Percentiles rank a stretch among this genome's conserved stretches.
Conservation (phyloP, 2,113 vertebrate genomes). For the Paratilapia polleni region DNA sequence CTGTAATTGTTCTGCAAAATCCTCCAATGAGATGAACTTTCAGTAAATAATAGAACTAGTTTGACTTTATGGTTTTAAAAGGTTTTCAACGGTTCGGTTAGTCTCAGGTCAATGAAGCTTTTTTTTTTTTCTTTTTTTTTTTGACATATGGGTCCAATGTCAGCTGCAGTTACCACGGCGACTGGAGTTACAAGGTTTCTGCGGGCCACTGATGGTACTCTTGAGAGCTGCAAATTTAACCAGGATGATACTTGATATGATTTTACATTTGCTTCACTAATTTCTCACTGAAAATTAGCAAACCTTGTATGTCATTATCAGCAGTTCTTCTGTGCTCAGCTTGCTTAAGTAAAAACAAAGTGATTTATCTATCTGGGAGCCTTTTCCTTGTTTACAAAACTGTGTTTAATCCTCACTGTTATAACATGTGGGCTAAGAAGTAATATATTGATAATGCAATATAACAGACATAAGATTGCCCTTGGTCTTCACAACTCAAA, state of each 20-base stretch:
- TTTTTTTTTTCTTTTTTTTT: background rate
- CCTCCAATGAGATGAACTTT: slow-evolving; percentile 26
- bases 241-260: slow-evolving; percentile 48
- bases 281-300: slow-evolving; percentile 63
- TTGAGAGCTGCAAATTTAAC: slow-evolving; percentile 28
- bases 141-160: slow-evolving; percentile 8
- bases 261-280: slow-evolving; percentile 59
- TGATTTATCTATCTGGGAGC: slow-evolving; percentile 60
- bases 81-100: slow-evolving; percentile 38
- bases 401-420: background rate
- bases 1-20: slow-evolving; percentile 64
- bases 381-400: slow-evolving; percentile 26
- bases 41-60: slow-evolving; percentile 11
- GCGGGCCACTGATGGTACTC: slow-evolving; percentile 15
- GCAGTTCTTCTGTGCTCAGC: slow-evolving; percentile 72
- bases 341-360: slow-evolving; percentile 73
- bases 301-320: slow-evolving; percentile 67
- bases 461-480: too few relatives aligned
- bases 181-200: slow-evolving; percentile 38
- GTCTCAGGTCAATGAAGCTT: slow-evolving; percentile 45
- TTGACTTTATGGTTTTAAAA: slow-evolving; percentile 21
- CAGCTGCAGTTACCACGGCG: slow-evolving; percentile 9
- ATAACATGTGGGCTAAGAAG: background rate
- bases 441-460: too few relatives aligned
- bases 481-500: background rate